Evolutionary conservation across 1,140 invertebrate genomes (phyloP), one percentile per base, ranked within the genome.

Genomic region (Polypedilum vanderplanki): DNA sequence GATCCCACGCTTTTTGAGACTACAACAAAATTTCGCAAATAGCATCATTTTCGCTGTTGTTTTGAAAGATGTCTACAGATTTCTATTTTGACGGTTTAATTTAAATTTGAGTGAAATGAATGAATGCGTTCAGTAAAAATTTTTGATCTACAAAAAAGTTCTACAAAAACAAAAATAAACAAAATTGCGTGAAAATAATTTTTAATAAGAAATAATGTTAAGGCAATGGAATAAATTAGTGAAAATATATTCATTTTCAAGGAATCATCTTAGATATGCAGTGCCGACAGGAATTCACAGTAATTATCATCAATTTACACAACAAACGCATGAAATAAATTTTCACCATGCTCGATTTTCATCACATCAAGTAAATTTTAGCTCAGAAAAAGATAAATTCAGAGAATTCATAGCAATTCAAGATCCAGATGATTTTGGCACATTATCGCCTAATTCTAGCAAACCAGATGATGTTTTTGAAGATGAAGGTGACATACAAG

Each of bases 341-440:
- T 12, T 57, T 57, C 46, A 57, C 3, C 46, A 57, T 57, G 46
- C 46, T 57, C 46, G 46, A 57, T 57, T 57, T 57, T 57, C 46
- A 57, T 57, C 46, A 33, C 24, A 20, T 1, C 65, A 70, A 70
- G 18, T 20, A 70, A 18, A 33, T 33, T 33, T 22, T 18, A 22
- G 18, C 17, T 10, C 65, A 70, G 17, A 18, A 70, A 57, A 70
- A 18, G 65, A 70, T 18, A 18, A 70, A 9, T 20, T 22, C 20
- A 0, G 65, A 7, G 17, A 40, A 7, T 12, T 75, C 17, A 73
- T 46, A 40, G 64, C 65, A 10, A 3, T 10, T 1, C 77, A 80
- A 75, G 85, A 87, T 79, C 85, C 86, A 9, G 85, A 87, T 78
- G 79, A 73, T n/a, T 87, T 87, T 80, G 87, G 86, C 74, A 79